Evolutionary conservation across 2,797 vertebrate species (phyloP).

Genomic region (Enteromius treurensis): DNA sequence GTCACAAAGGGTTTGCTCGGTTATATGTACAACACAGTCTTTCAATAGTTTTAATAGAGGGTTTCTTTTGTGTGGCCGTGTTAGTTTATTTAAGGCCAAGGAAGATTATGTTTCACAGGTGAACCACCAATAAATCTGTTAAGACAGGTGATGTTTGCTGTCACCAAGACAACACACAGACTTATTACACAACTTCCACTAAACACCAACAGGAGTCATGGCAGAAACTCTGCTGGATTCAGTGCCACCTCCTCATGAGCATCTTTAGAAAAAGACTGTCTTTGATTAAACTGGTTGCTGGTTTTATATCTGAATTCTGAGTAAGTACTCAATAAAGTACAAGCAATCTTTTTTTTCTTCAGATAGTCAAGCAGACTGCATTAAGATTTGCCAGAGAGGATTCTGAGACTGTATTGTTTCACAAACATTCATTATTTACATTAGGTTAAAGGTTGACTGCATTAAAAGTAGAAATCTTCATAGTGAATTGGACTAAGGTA

Average conservation of each 20-base stretch:
- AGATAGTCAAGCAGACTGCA: neutral
- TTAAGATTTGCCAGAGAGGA: neutral
- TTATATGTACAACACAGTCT: neutral
- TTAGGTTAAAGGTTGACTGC: neutral
- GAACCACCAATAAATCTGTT: neutral
- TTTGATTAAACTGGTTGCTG: neutral
- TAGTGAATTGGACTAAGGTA: neutral
- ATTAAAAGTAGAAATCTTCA: neutral
- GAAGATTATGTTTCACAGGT: conserved; percentile 7
- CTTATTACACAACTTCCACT: conserved; percentile 6
- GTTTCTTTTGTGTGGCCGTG: neutral
- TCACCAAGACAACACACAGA: conserved; percentile 5
- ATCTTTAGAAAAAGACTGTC: conserved; percentile 15
- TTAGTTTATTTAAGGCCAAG: neutral
- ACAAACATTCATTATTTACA: neutral
- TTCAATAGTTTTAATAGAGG: neutral
- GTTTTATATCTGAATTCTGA: neutral
- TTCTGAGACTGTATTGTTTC: neutral
- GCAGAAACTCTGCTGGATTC: neutral
- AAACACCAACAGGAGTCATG: neutral
- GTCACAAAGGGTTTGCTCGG: neutral
- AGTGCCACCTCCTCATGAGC: neutral
- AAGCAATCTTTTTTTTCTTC: neutral
- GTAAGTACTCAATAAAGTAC: neutral
- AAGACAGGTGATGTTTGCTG: neutral